Evolutionary conservation across 2,888 invertebrate species (phyloP).

Genomic region (Ecliptopera silaceata): DNA sequence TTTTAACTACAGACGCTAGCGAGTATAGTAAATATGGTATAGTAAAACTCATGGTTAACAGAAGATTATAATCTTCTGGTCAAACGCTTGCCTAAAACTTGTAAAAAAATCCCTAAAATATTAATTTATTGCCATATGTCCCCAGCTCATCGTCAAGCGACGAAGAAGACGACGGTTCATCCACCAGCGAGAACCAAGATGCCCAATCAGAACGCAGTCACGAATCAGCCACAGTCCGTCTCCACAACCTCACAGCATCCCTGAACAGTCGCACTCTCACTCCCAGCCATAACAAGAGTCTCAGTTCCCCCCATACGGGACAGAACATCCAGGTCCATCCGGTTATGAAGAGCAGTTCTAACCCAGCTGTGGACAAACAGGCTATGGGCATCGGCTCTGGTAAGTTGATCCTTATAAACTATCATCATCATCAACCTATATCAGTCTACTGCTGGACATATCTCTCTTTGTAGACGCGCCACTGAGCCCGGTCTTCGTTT

Average conservation of each 20-base stretch:
- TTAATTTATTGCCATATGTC: not conserved
- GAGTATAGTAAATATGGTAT: too few species aligned
- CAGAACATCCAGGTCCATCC: conserved; percentile 72
- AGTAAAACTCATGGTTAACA: too few species aligned
- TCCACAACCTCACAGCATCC: conserved; percentile 50
- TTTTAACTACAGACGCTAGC: too few species aligned
- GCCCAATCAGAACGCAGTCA: conserved; percentile 69
- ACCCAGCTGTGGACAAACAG: conserved; percentile 78
- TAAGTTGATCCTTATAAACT: too few species aligned
- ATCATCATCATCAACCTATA: too few species aligned
- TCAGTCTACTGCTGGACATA: too few species aligned
- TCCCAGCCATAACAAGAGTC: conserved; percentile 72
- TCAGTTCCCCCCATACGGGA: conserved; percentile 72
- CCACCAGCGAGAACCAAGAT: conserved; percentile 74
- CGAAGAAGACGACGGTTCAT: conserved; percentile 83
- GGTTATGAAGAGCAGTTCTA: conserved; percentile 78
- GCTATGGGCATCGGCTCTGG: conserved; percentile 69
- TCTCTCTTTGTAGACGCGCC: too few species aligned
- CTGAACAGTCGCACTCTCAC: conserved; percentile 57
- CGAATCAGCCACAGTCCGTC: conserved; percentile 59
- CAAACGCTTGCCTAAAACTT: too few species aligned
- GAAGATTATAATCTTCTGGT: too few species aligned
- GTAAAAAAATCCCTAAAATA: too few species aligned
- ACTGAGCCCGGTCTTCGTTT: too few species aligned
- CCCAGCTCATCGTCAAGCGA: conserved; percentile 89